Base-by-base conservation (phyloP, 2,113 vertebrate genomes). In the Galemys pyrenaicus region DNA sequence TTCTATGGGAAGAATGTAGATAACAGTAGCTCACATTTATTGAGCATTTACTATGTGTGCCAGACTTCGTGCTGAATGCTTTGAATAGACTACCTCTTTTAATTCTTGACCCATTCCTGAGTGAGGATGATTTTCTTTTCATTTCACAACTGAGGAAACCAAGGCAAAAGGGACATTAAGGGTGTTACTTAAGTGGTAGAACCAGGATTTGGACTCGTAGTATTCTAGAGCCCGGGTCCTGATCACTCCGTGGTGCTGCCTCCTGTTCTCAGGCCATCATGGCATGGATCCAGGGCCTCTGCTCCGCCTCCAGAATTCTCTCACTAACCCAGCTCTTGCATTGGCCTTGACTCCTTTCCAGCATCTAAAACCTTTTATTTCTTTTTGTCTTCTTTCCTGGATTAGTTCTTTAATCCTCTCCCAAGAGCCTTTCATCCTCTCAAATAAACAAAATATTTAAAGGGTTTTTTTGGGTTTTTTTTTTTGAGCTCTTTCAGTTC, bases 391-490 rank as follows among this genome's bases (percentile, higher is more conserved):
- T 92, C 74, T 91, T 92, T 73, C 79, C 92, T 91, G 51, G 65
- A 67, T 96, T 97, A 90, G 92, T 94, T 95, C 82, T 96, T 91
- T 91, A 89, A 93, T 97, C 60, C 41, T 73, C 91, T 96, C 87
- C 79, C 83, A 95, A 77, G 39, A 94, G 71, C 89, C 80, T 97
- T 96, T 94, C 75, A 84, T 93, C 82, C 78, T 93, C 68, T 96
- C 95, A 94, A 89, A 94, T 86, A 97, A 95, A 96, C 93, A 94
- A 87, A 92, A 87, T 84, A 58, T 54, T 92, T 89, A 75, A 93
- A 95, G 49, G 51, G 82, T 60, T 56, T 56, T 56, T 51, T 51
- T 17, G 85, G n/a, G n/a, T 91, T 96, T 94, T 86, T 60, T 56
- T 56, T 56, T 51, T 51, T 17, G 85, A 95, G 93, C 39, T 49